These are phyloP conservation scores for Rhodinocichla rosea DNA, from an alignment of 2,113 vertebrate species.

Conservation along the genomic window DNA sequence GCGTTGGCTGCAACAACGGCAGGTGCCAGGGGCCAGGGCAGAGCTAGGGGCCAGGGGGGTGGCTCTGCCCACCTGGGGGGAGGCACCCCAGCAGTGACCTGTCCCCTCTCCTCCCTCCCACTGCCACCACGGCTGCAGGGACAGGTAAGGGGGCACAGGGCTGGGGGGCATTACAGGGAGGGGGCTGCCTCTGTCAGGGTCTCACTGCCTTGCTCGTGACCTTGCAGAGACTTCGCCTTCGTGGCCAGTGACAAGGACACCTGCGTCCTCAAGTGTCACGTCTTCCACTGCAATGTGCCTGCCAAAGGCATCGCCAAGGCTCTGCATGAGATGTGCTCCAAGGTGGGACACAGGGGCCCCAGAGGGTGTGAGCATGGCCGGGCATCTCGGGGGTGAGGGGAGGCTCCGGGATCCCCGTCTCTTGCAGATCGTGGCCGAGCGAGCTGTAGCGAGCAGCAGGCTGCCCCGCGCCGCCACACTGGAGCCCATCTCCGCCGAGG, in stretches of 20 bases:
- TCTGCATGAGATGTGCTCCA: constrained; percentile 91
- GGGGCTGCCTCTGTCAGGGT: not conserved
- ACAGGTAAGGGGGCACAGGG: constrained; percentile 64
- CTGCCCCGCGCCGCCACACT: constrained; percentile 69
- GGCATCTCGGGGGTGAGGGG: not conserved
- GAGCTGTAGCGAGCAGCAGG: constrained; percentile 65
- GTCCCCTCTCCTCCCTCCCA: constrained; percentile 50
- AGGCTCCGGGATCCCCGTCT: not conserved
- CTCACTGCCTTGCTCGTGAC: constrained; percentile 10
- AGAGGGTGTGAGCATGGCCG: rapidly evolving
- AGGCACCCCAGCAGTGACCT: not conserved
- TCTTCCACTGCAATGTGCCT: constrained; percentile 91
- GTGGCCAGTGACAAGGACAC: constrained; percentile 95
- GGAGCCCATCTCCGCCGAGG: constrained; percentile 81
- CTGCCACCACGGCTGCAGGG: constrained; percentile 62
- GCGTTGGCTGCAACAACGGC: constrained; percentile 94
- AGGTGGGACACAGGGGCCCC: constrained; percentile 70
- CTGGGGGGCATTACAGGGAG: not conserved
- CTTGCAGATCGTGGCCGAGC: constrained; percentile 84
- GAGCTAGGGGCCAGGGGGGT: not conserved
- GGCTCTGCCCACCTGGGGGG: rapidly evolving
- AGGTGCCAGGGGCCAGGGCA: constrained; percentile 69
- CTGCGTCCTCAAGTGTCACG: constrained; percentile 94
- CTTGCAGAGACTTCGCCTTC: constrained; percentile 91
- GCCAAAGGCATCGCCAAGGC: constrained; percentile 91